Evolutionary conservation across 2,888 invertebrate species (phyloP).

Genomic region (Idaea aversata): DNA sequence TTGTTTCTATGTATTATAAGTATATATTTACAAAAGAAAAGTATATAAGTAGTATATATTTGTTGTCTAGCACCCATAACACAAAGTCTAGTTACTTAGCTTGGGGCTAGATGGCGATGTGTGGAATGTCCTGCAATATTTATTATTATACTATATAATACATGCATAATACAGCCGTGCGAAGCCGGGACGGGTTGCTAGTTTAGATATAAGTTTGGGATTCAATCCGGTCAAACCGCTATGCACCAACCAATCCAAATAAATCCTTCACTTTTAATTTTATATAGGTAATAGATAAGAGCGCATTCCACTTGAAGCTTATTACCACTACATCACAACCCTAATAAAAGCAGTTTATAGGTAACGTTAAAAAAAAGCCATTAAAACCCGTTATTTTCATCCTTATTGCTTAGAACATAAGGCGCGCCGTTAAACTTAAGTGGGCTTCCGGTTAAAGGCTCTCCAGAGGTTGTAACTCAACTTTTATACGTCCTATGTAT

Average conservation of each 20-base stretch:
- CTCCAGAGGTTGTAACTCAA: conserved; percentile 21
- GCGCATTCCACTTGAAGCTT: conserved; percentile 18
- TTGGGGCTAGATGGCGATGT: no score
- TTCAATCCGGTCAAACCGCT: no score
- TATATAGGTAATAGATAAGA: neutral
- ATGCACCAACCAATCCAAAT: neutral
- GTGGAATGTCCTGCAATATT: no score
- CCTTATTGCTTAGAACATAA: conserved; percentile 17
- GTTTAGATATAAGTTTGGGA: no score
- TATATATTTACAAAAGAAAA: no score
- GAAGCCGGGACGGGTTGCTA: no score
- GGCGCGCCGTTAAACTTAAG: conserved; percentile 16
- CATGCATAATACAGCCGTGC: no score
- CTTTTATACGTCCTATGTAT: conserved; percentile 28
- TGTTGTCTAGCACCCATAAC: no score
- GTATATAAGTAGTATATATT: no score
- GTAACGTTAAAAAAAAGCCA: conserved; percentile 16
- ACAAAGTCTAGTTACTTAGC: no score
- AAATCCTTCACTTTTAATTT: neutral
- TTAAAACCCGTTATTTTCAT: conserved; percentile 18
- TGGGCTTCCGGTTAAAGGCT: conserved; percentile 18
- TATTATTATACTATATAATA: no score
- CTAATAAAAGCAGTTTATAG: conserved; percentile 27
- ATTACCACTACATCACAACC: conserved; percentile 27
- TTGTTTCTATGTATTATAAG: no score